Percentiles rank a stretch among this genome's conserved stretches.
These are phyloP conservation scores for Pycnonotus jocosus DNA, from an alignment of 2,113 vertebrate species.

Conservation along the genomic window DNA sequence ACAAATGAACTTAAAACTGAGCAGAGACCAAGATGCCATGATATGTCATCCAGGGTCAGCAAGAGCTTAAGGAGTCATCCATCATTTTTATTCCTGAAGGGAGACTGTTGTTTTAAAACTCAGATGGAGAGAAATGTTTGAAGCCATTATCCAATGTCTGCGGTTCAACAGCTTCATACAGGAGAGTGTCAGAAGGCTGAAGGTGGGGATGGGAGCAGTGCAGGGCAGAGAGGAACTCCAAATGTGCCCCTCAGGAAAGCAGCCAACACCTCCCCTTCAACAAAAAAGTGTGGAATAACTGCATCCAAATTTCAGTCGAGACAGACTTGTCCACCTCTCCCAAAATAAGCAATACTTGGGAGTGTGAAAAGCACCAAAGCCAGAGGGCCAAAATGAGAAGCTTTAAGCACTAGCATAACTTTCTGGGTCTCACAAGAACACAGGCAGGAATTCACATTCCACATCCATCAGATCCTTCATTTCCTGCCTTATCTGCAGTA, in stretches of 20 bases:
- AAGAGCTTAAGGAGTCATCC: not conserved
- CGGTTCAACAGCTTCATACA: not conserved
- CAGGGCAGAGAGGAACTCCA: not conserved
- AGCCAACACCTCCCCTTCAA: not conserved
- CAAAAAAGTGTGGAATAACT: not conserved
- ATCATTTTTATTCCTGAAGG: not conserved
- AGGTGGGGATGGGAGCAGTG: not conserved
- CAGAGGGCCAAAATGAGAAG: not conserved
- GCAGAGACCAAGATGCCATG: not conserved
- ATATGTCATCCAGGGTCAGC: not conserved
- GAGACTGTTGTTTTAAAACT: not conserved
- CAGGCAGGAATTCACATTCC: not conserved
- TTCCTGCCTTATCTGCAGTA: not conserved
- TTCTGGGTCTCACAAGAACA: not conserved
- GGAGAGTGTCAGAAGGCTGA: not conserved
- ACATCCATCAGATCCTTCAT: not conserved
- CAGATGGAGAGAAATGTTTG: not conserved
- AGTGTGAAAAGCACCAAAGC: not conserved
- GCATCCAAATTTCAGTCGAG: not conserved
- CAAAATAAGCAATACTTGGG: fast-evolving
- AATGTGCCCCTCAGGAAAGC: not conserved
- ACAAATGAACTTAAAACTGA: not conserved
- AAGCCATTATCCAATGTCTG: not conserved
- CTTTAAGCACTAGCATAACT: not conserved
- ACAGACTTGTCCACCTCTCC: not conserved